phyloP scores from a whole-genome alignment of 1,140 invertebrate genomes.

The Pachyrhynchus sulphureomaculatus region DNA sequence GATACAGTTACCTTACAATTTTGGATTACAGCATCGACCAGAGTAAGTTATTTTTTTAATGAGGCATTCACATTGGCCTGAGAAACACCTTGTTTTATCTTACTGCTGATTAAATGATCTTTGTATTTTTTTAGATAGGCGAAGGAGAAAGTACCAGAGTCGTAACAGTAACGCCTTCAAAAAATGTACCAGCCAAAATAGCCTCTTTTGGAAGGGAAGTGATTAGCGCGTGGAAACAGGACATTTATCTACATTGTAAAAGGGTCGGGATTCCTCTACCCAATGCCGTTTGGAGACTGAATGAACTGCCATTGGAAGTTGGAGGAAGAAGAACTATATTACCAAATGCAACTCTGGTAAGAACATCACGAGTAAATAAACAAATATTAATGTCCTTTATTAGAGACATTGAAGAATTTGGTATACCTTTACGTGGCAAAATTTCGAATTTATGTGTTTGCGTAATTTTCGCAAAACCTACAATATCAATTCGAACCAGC shows the following conservation, averaged over 20 bases:
- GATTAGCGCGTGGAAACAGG: constrained; percentile 82
- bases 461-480: no score
- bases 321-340: constrained; percentile 66
- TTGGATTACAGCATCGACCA: constrained; percentile 79
- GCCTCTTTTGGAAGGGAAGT: constrained; percentile 78
- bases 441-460: no score
- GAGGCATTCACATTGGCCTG: no score
- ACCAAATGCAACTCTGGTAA: constrained; percentile 63
- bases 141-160: constrained; percentile 77
- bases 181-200: constrained; percentile 77
- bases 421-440: no score
- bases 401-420: no score
- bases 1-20: constrained; percentile 74
- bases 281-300: constrained; percentile 72
- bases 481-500: no score
- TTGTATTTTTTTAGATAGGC: constrained; percentile 60
- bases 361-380: no score
- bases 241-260: constrained; percentile 75
- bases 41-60: constrained; percentile 36
- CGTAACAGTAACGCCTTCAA: constrained; percentile 73
- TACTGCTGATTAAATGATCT: no score
- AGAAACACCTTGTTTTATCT: no score
- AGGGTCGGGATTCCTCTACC: constrained; percentile 77
- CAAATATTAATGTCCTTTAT: no score
- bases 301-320: constrained; percentile 68